phyloP scores from a whole-genome alignment of 2,113 vertebrate genomes.

The Dendrocopos noguchii region DNA sequence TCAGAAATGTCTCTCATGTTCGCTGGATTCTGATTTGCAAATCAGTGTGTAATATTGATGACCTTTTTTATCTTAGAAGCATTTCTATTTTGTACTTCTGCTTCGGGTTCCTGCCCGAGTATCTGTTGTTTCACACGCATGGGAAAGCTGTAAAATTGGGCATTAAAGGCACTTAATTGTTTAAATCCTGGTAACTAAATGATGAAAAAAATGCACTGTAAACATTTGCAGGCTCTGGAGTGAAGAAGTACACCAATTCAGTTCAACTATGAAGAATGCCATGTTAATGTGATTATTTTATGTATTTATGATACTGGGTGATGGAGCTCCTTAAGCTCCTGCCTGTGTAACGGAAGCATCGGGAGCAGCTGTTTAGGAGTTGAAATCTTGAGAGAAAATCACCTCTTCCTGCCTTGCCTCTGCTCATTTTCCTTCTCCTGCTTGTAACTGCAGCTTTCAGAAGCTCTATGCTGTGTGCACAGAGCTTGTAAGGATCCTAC shows the following conservation, averaged over 20 bases:
- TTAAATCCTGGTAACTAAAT: not conserved
- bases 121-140: not conserved
- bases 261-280: not conserved
- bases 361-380: not conserved
- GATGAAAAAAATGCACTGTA: not conserved
- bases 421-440: not conserved
- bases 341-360: not conserved
- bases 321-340: not conserved
- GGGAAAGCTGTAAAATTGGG: not conserved
- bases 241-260: not conserved
- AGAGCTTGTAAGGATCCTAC: not conserved
- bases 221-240: not conserved
- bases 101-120: not conserved
- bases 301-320: not conserved
- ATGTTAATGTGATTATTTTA: not conserved
- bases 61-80: not conserved
- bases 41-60: not conserved
- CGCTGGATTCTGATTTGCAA: not conserved
- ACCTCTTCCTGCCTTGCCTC: fast-evolving
- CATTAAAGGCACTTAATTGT: not conserved
- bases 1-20: not conserved
- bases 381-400: not conserved
- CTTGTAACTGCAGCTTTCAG: not conserved
- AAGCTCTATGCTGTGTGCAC: not conserved
- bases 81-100: not conserved